A percentile compares a stretch with the other conserved stretches of the same genome.
Conservation (phyloP, 2,113 vertebrate genomes). For the Crotalus viridis region DNA sequence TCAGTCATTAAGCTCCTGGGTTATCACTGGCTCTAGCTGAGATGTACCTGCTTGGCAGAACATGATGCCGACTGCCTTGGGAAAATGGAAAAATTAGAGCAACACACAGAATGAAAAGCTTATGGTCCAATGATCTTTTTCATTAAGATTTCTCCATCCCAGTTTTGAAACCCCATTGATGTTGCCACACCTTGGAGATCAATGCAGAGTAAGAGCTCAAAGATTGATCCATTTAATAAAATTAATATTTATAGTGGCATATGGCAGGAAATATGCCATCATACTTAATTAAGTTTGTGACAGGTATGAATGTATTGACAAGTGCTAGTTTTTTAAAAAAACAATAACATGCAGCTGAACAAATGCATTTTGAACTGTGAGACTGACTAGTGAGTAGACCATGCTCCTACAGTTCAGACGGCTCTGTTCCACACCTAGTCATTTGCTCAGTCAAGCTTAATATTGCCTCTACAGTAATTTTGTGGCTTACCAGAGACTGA, state of each 20-base stretch:
- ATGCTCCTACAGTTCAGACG: too few species aligned
- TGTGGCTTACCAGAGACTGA: too few species aligned
- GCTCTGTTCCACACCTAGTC: too few species aligned
- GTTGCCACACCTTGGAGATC: background rate
- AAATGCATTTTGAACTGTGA: too few species aligned
- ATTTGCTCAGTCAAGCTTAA: too few species aligned
- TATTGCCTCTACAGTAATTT: too few species aligned
- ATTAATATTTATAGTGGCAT: background rate
- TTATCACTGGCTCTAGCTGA: background rate
- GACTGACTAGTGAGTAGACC: too few species aligned
- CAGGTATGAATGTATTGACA: too few species aligned
- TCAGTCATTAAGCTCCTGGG: background rate
- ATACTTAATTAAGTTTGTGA: too few species aligned
- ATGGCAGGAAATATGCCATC: background rate
- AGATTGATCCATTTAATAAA: background rate
- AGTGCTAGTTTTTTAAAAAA: too few species aligned
- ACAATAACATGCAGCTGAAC: too few species aligned
- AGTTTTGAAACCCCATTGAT: background rate
- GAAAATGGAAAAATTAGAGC: background rate
- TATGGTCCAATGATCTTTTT: background rate
- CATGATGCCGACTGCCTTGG: background rate
- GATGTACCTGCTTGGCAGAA: background rate
- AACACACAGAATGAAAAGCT: background rate
- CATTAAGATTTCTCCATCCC: background rate
- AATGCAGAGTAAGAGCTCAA: background rate